These are phyloP conservation scores for Enteromius afrohamiltoni DNA, from an alignment of 2,797 vertebrate genomes.

Conservation along the genomic window DNA sequence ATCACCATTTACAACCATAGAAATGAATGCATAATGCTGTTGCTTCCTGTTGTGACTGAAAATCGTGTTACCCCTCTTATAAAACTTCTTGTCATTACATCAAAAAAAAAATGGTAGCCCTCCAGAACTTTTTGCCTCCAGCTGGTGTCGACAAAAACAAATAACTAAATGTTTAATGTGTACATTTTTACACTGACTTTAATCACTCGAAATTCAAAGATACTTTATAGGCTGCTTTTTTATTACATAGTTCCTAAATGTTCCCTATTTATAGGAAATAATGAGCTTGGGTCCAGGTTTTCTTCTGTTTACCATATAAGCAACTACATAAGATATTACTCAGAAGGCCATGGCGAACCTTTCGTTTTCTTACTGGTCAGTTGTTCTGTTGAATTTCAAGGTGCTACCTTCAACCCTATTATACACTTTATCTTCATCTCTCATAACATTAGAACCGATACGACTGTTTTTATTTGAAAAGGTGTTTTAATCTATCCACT, in stretches of 20 bases:
- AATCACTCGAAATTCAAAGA: not conserved
- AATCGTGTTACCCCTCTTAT: not conserved
- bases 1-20: not conserved
- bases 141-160: too few relatives aligned
- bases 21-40: not conserved
- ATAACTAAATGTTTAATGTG: not conserved
- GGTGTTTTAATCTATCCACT: too few relatives aligned
- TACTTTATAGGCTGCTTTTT: not conserved
- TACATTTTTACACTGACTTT: not conserved
- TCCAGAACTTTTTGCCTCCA: too few relatives aligned
- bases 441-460: not conserved
- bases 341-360: not conserved
- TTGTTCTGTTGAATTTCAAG: not conserved
- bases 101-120: not conserved
- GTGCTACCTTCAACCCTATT: not conserved
- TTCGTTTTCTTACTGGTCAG: not conserved
- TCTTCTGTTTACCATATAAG: not conserved
- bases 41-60: not conserved
- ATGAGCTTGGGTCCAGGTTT: not conserved
- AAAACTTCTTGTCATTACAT: not conserved
- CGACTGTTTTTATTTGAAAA: not conserved
- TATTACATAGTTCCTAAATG: not conserved
- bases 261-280: not conserved
- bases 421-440: not conserved
- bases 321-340: not conserved